Evolutionary conservation across 2,888 invertebrate species (phyloP).

Genomic region (Microctonus hyperodae): DNA sequence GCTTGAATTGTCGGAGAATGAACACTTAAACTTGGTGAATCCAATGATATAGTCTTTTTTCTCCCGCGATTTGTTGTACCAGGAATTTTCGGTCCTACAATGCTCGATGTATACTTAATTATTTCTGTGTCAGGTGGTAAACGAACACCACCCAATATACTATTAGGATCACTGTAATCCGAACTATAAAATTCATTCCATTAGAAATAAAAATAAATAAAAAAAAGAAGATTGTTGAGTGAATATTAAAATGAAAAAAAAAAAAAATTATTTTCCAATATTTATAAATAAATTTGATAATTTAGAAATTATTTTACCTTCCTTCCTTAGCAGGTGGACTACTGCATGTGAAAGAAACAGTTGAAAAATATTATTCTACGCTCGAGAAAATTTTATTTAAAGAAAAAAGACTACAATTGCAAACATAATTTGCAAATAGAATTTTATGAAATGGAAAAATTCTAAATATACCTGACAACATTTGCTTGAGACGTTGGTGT

Average conservation of each 20-base stretch:
- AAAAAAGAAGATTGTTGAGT: slow-evolving; percentile 15
- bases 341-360: slow-evolving; percentile 44
- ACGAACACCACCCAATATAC: slow-evolving; percentile 82
- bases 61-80: slow-evolving; percentile 85
- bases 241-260: not conserved
- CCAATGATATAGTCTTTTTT: slow-evolving; percentile 87
- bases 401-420: not conserved
- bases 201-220: slow-evolving; percentile 17
- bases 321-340: slow-evolving; percentile 59
- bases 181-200: slow-evolving; percentile 28
- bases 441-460: not conserved
- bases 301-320: slow-evolving; percentile 52
- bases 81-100: slow-evolving; percentile 85
- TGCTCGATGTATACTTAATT: slow-evolving; percentile 87
- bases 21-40: slow-evolving; percentile 73
- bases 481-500: slow-evolving; percentile 58
- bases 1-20: slow-evolving; percentile 64
- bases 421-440: not conserved
- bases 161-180: slow-evolving; percentile 76
- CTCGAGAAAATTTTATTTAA: not conserved
- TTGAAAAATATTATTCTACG: not conserved
- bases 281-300: not conserved
- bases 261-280: not conserved
- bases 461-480: slow-evolving; percentile 56
- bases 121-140: slow-evolving; percentile 89